A percentile compares a stretch with the other conserved stretches of the same genome.
Evolutionary conservation across 2,888 invertebrate species (phyloP).

Genomic region (Furcula furcula): DNA sequence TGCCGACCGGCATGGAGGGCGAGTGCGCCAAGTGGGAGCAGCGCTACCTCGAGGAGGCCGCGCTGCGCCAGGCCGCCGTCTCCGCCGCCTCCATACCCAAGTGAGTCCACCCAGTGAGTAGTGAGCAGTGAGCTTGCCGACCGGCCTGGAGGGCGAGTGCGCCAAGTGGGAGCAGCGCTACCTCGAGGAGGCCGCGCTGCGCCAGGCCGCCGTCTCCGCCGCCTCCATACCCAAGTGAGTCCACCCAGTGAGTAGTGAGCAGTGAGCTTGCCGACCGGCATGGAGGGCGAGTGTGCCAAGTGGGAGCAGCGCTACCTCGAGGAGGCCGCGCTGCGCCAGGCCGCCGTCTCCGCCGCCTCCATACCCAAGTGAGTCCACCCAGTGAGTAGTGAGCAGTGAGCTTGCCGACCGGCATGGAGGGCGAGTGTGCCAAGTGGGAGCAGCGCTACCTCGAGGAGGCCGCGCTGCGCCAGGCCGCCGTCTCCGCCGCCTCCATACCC

Average conservation of each 20-base stretch:
- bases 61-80: slow-evolving; percentile 88
- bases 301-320: slow-evolving; percentile 93
- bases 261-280: slow-evolving; percentile 65
- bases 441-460: slow-evolving; percentile 91
- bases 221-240: slow-evolving; percentile 87
- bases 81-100: slow-evolving; percentile 89
- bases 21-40: slow-evolving; percentile 93
- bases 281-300: slow-evolving; percentile 90
- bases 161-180: slow-evolving; percentile 94
- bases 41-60: slow-evolving; percentile 89
- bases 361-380: slow-evolving; percentile 81
- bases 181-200: slow-evolving; percentile 89
- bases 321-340: slow-evolving; percentile 88
- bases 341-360: slow-evolving; percentile 89
- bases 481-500: slow-evolving; percentile 88
- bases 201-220: slow-evolving; percentile 91
- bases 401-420: slow-evolving; percentile 82
- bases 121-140: slow-evolving; percentile 71
- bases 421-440: slow-evolving; percentile 91
- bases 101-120: slow-evolving; percentile 51
- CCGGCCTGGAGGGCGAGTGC: slow-evolving; percentile 88
- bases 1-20: too few species aligned
- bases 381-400: slow-evolving; percentile 47
- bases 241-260: background rate
- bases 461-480: slow-evolving; percentile 88